phyloP scores from a whole-genome alignment of 2,797 vertebrate species.

The Moxostoma hubbsi region DNA sequence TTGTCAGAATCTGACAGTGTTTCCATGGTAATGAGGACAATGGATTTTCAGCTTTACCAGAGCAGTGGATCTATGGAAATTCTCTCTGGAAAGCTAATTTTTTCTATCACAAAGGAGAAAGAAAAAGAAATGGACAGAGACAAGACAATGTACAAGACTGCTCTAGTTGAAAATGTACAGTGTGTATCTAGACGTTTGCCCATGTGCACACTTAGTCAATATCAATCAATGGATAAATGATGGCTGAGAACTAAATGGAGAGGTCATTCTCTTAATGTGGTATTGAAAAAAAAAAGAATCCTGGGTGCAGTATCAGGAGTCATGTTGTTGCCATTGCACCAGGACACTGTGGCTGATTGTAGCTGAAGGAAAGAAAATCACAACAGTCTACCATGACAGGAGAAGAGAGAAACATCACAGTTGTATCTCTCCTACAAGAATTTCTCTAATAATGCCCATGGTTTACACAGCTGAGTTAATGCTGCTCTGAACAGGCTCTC shows the following conservation, averaged over 20 bases:
- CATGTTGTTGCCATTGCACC: slow-evolving; percentile 52
- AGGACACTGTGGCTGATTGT: slow-evolving; percentile 38
- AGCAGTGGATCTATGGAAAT: slow-evolving; percentile 40
- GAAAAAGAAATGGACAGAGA: background rate
- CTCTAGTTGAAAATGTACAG: slow-evolving; percentile 8
- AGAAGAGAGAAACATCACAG: background rate
- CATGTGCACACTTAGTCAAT: slow-evolving; percentile 17
- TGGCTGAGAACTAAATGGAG: slow-evolving; percentile 24
- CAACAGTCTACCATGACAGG: background rate
- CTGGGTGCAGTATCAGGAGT: slow-evolving; percentile 14
- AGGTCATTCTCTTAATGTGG: slow-evolving; percentile 18
- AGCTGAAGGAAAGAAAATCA: slow-evolving; percentile 21
- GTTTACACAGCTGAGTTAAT: no score
- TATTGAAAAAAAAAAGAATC: slow-evolving; percentile 2
- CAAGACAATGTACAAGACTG: background rate
- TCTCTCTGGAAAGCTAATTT: slow-evolving; percentile 37
- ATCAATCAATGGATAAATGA: slow-evolving; percentile 45
- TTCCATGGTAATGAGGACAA: slow-evolving; percentile 58
- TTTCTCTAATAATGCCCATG: no score
- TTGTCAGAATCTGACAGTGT: slow-evolving; percentile 52
- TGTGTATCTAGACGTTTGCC: background rate
- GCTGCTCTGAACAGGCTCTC: no score
- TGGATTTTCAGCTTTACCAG: slow-evolving; percentile 45
- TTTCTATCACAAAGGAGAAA: slow-evolving; percentile 31
- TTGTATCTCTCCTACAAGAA: background rate